Base-by-base conservation (phyloP, 2,888 invertebrate genomes). In the Nycteola revayana region DNA sequence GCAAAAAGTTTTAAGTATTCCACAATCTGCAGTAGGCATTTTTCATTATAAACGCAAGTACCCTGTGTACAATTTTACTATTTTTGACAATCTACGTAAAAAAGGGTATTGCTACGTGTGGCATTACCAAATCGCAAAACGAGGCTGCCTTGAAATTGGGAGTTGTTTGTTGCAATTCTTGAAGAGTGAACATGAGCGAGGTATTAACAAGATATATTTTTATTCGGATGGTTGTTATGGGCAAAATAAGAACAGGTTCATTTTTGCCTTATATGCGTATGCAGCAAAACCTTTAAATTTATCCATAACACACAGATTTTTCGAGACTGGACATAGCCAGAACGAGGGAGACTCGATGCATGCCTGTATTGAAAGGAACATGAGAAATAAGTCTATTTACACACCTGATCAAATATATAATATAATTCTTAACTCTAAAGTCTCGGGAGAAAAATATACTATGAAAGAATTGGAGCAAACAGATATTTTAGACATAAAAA, bases 31-130 rank as follows among this genome's bases (percentile, higher is more conserved):
- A 9, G 51, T 56, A 10, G 47, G 43, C n/a, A 38, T 53, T 24
- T 47, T 57, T 26, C 44, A 53, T 36, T 55, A 60, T 36, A 58
- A 56, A 45, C 32, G 50, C 9, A 51, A 48, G 29, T 45, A 48
- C 26, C 36, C 41, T 17, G 25, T 35, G 29, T 59, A 60, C 28
- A 57, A 59, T 40, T 58, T 54, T 35, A 54, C 54, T 7, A 30
- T 57, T 14, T 55, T 32, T 42, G 47, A 55, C 26, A 29, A 18
- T 20, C 20, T 20, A 28, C 25, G 25, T 7, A 29, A 32, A 31
- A 45, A 36, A 23, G 42, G 54, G 9, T 36, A 37, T 27, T 53
- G 55, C 30, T 42, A 46, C 14, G 23, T 29, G 6, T 29, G 28
- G 28, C 28, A 29, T 29, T 1, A 3, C 4, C 28, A 35, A 10